phyloP scores from a whole-genome alignment of 2,888 invertebrate species.

The Lymantria monacha region DNA sequence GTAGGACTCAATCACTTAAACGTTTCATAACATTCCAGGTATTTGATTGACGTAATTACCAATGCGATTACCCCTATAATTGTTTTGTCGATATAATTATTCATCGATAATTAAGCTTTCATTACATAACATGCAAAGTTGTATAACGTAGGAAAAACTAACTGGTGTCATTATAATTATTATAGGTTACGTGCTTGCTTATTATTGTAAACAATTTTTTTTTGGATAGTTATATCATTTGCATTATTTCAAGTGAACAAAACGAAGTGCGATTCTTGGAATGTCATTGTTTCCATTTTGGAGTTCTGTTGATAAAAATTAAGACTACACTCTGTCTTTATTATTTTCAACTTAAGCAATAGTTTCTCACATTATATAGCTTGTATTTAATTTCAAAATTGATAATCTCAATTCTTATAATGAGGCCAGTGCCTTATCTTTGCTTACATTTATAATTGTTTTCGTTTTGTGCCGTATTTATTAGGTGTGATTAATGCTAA shows the following conservation, averaged over 20 bases:
- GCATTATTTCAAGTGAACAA: not conserved
- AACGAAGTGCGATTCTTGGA: not conserved
- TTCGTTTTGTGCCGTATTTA: not conserved
- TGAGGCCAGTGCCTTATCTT: not conserved
- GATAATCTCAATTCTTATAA: not conserved
- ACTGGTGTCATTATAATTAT: not conserved
- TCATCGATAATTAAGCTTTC: conserved; percentile 21
- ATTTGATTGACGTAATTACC: conserved; percentile 12
- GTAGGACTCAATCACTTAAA: conserved; percentile 27
- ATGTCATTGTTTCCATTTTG: conserved; percentile 1
- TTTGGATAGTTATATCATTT: not conserved
- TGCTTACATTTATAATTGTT: not conserved
- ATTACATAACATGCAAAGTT: conserved; percentile 11
- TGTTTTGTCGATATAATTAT: conserved; percentile 1
- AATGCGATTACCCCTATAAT: not conserved
- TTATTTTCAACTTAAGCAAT: not conserved
- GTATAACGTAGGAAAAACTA: conserved; percentile 6
- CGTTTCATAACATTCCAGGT: conserved; percentile 4
- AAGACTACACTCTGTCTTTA: not conserved
- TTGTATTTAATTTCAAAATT: not conserved
- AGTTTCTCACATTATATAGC: not conserved
- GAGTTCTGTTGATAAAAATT: not conserved
- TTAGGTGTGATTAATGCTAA: too few relatives aligned
- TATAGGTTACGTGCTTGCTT: not conserved
- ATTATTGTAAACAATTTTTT: not conserved